Percentiles rank a stretch among this genome's conserved stretches.
Evolutionary conservation across 2,888 invertebrate species (phyloP).

Genomic region (Patella depressa): DNA sequence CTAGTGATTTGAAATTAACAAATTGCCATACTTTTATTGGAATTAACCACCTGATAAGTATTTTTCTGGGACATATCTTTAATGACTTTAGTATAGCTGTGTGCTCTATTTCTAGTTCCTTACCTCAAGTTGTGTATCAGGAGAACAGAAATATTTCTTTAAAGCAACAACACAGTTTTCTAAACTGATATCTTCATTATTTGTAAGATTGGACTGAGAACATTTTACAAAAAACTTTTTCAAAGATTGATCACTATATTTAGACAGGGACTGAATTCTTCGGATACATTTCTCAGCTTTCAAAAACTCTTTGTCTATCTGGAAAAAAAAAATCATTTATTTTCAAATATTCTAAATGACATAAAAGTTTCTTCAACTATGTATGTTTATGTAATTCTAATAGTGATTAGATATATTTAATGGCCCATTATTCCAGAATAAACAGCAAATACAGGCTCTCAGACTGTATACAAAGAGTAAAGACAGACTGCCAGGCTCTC

Average conservation of each 20-base stretch:
- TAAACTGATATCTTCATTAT: conserved; percentile 48
- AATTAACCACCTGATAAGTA: too few species aligned
- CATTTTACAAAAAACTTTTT: conserved; percentile 47
- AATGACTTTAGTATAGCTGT: too few species aligned
- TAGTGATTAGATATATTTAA: too few species aligned
- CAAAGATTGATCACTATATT: conserved; percentile 45
- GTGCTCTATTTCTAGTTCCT: neutral
- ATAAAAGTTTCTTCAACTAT: too few species aligned
- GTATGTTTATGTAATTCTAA: too few species aligned
- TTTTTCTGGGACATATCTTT: too few species aligned
- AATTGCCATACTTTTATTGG: too few species aligned
- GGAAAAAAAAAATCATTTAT: conserved; percentile 9
- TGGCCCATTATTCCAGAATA: too few species aligned
- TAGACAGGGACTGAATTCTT: conserved; percentile 41
- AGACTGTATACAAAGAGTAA: too few species aligned
- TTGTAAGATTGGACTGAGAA: conserved; percentile 36
- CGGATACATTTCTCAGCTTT: conserved; percentile 35
- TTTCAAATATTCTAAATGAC: neutral
- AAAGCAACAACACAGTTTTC: conserved; percentile 55
- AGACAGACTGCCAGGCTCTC: too few species aligned
- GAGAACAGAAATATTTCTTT: conserved; percentile 39
- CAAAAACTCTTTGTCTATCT: conserved; percentile 21
- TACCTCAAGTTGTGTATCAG: conserved; percentile 49
- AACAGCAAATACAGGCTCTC: too few species aligned
- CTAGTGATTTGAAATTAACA: too few species aligned